Evolutionary conservation across 1,140 invertebrate species (phyloP).

Genomic region (Propsilocerus akamusi): DNA sequence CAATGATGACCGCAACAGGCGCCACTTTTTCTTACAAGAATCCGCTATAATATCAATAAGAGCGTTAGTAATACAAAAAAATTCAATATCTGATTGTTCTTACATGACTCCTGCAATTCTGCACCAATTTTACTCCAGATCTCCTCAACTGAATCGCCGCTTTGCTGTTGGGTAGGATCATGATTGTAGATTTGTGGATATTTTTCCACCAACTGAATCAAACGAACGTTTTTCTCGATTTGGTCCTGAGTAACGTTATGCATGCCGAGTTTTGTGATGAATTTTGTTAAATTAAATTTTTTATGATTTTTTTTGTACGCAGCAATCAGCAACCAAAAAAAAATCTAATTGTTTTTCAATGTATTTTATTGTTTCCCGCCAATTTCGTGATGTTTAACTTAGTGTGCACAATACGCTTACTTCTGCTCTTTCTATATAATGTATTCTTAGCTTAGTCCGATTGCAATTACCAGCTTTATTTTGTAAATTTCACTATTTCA

Average conservation of each 20-base stretch:
- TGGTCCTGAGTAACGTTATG: background rate
- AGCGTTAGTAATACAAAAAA: background rate
- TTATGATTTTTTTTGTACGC: background rate
- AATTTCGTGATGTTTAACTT: background rate
- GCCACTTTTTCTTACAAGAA: background rate
- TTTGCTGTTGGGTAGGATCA: background rate
- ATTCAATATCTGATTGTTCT: background rate
- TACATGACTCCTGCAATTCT: background rate
- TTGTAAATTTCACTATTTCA: no score
- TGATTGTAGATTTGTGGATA: constrained; percentile 1
- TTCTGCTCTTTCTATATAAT: no score
- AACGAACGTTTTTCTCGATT: background rate
- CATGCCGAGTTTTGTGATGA: background rate
- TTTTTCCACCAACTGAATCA: background rate
- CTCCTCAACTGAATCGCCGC: background rate
- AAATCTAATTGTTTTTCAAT: background rate
- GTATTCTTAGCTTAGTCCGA: no score
- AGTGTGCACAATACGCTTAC: no score
- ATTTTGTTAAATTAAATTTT: background rate
- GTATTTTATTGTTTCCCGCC: background rate
- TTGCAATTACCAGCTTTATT: no score
- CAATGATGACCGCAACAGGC: background rate
- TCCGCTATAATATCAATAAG: background rate
- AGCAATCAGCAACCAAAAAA: background rate
- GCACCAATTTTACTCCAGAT: background rate